phyloP scores from a whole-genome alignment of 2,113 vertebrate genomes.

The Calypte anna region DNA sequence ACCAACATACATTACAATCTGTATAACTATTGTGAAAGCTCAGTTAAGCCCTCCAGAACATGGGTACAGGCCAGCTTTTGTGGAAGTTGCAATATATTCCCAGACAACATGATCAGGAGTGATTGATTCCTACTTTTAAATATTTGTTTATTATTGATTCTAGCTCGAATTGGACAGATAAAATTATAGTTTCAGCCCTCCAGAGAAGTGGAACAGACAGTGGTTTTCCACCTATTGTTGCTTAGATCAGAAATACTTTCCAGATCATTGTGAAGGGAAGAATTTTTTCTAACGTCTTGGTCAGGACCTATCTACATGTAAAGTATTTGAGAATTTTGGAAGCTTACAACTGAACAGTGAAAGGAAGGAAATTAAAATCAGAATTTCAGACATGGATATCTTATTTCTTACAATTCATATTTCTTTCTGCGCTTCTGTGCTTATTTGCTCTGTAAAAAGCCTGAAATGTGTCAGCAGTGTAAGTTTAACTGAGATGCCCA shows the following conservation, averaged over 20 bases:
- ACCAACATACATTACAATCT: neutral
- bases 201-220: neutral
- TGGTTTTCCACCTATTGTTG: neutral
- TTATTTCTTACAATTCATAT: neutral
- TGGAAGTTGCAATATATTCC: conserved; percentile 15
- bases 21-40: conserved; percentile 14
- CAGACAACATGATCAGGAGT: neutral
- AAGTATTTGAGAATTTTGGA: neutral
- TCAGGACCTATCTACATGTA: neutral
- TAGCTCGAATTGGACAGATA: neutral
- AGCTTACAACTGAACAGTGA: neutral
- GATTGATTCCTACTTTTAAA: conserved; percentile 16
- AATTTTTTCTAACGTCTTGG: neutral
- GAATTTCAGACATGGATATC: neutral
- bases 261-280: neutral
- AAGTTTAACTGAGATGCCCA: conserved; percentile 21
- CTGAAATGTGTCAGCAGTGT: neutral
- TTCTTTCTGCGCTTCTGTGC: neutral
- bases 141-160: neutral
- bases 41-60: conserved; percentile 11
- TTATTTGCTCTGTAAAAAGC: neutral
- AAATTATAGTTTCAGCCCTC: neutral
- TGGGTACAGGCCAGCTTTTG: neutral
- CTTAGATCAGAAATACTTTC: conserved; percentile 11
- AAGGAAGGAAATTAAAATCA: neutral